A percentile compares a stretch with the other conserved stretches of the same genome.
These are phyloP conservation scores for Scaeva pyrastri DNA, from an alignment of 2,888 invertebrate genomes.

Conservation along the genomic window DNA sequence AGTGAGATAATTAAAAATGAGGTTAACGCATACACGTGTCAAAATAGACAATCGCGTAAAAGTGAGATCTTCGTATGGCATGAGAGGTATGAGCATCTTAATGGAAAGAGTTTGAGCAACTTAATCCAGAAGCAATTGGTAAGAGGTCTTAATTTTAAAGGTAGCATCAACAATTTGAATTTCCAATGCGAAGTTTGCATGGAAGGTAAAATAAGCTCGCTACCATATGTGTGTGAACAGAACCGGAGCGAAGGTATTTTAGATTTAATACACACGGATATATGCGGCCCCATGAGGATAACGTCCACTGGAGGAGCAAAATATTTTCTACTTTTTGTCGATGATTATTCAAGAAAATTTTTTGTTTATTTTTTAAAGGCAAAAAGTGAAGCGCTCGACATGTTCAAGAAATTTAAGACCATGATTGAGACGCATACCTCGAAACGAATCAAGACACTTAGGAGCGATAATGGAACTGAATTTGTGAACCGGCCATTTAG, in stretches of 20 bases:
- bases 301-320: slow-evolving; percentile 20
- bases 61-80: slow-evolving; percentile 8
- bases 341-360: no score
- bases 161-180: background rate
- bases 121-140: slow-evolving; percentile 12
- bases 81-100: slow-evolving; percentile 8
- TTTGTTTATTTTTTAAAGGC: slow-evolving; percentile 16
- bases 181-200: slow-evolving; percentile 11
- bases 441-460: slow-evolving; percentile 41
- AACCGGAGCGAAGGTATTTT: slow-evolving; percentile 14
- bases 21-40: slow-evolving; percentile 24
- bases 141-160: slow-evolving; percentile 3
- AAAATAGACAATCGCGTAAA: background rate
- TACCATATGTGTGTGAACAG: slow-evolving; percentile 16
- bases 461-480: slow-evolving; percentile 45
- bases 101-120: slow-evolving; percentile 2
- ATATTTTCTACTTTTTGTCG: slow-evolving; percentile 3
- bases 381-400: slow-evolving; percentile 22
- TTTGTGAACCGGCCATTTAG: slow-evolving; percentile 9
- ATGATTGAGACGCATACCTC: slow-evolving; percentile 40
- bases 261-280: slow-evolving; percentile 26
- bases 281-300: slow-evolving; percentile 14
- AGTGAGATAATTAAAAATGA: slow-evolving; percentile 7
- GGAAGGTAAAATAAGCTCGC: slow-evolving; percentile 4
- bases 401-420: slow-evolving; percentile 51